Conservation (phyloP, 2,113 vertebrate genomes). For the Electrona antarctica region DNA sequence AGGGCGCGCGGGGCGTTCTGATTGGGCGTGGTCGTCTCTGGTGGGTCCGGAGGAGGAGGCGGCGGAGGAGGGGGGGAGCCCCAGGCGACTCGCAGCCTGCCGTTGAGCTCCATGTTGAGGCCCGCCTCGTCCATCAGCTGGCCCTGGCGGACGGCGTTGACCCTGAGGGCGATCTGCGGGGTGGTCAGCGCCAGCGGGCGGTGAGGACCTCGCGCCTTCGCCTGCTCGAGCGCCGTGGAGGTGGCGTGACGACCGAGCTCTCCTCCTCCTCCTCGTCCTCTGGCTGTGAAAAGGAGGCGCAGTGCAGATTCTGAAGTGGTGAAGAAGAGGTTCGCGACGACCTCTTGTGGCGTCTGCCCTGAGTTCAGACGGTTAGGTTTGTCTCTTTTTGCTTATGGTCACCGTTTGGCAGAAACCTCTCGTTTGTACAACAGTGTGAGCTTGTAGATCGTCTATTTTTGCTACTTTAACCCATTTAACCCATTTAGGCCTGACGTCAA, state of each 20-base stretch:
- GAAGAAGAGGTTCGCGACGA: too few species aligned
- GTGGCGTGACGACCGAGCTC: constrained; percentile 4
- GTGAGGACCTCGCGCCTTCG: constrained; percentile 56
- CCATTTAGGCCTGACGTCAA: too few species aligned
- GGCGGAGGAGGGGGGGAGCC: constrained; percentile 34
- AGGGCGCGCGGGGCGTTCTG: background rate
- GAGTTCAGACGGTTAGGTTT: too few species aligned
- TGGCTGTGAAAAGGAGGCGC: constrained; percentile 6
- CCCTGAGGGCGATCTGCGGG: constrained; percentile 71
- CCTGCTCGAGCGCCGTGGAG: constrained; percentile 2
- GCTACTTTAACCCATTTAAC: too few species aligned
- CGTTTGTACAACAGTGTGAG: too few species aligned
- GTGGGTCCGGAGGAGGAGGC: background rate
- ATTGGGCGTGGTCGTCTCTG: constrained; percentile 12
- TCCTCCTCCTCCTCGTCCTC: background rate
- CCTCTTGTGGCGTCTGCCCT: too few species aligned
- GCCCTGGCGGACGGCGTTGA: constrained; percentile 66
- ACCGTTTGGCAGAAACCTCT: too few species aligned
- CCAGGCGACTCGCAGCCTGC: constrained; percentile 61
- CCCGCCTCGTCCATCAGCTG: constrained; percentile 29
- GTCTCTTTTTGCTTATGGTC: too few species aligned
- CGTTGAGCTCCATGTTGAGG: constrained; percentile 54
- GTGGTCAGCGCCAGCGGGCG: constrained; percentile 34
- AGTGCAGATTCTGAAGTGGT: background rate
- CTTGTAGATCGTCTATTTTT: too few species aligned